A percentile compares a stretch with the other conserved stretches of the same genome.
phyloP scores from a whole-genome alignment of 1,140 invertebrate species.

The Pseudomyrmex pallidus region DNA sequence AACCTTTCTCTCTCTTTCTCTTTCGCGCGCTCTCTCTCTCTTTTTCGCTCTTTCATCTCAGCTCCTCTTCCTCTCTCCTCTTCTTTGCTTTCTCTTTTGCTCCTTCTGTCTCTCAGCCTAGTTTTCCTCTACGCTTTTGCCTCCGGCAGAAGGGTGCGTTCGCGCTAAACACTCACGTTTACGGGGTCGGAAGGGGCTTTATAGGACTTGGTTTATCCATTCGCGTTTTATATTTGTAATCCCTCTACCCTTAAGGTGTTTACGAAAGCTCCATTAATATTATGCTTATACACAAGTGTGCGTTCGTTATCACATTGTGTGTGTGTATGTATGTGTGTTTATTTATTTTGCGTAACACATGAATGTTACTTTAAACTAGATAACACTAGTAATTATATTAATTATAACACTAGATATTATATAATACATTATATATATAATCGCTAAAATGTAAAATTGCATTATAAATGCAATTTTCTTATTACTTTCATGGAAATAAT shows the following conservation, averaged over 20 bases:
- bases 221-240: conserved; percentile 62
- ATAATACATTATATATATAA: no score
- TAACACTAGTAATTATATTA: no score
- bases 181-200: conserved; percentile 54
- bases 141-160: conserved; percentile 70
- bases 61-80: conserved; percentile 6
- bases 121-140: conserved; percentile 63
- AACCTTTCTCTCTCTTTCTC: conserved; percentile 33
- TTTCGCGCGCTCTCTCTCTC: not conserved
- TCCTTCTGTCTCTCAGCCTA: conserved; percentile 59
- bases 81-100: conserved; percentile 16
- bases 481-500: no score
- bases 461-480: no score
- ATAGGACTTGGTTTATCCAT: conserved; percentile 64
- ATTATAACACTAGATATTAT: no score
- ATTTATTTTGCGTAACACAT: not conserved
- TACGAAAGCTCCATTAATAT: conserved; percentile 43
- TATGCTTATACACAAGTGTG: conserved; percentile 7
- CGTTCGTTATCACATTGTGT: not conserved
- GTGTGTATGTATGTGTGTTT: no score
- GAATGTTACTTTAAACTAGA: not conserved
- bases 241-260: conserved; percentile 19
- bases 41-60: not conserved
- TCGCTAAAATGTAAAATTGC: no score
- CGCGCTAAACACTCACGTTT: conserved; percentile 64